Evolutionary conservation across 2,888 invertebrate species (phyloP), one percentile per base, ranked within the genome.

Genomic region (Heliothis peltigera): DNA sequence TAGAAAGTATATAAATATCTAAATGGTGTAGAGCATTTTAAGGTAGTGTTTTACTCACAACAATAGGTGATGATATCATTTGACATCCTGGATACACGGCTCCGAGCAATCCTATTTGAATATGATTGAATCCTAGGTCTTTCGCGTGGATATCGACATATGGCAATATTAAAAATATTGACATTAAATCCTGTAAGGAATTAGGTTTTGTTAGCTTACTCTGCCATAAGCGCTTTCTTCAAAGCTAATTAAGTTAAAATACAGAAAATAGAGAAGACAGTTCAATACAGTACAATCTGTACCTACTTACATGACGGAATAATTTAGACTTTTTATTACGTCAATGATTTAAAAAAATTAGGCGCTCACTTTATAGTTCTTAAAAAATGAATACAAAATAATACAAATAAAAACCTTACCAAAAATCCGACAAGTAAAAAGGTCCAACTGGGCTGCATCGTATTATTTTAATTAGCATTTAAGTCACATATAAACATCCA

Each of bases 181-280:
- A 83, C 95, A 39, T 39, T 39, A 39, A 39, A 39, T 39, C 39
- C 39, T 39, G 39, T 1, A 39, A 39, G 3, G n/a, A 39, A 35
- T 35, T 15, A 8, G 4, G 0, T 35, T 39, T 39, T 1, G n/a
- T 39, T 39, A 39, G 15, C 15, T n/a, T 39, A 35, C 3, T 15
- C 4, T 35, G 4, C 10, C 28, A 10, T 0, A 2, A 28, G 10
- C 10, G 10, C 28, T 28, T 28, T 10, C 0, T 28, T 10, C 28
- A 10, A 28, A 28, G 8, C 8, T 28, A 28, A 28, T 7, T 28
- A 25, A n/a, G n/a, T n/a, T n/a, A n/a, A n/a, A n/a, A n/a, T n/a
- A n/a, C n/a, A n/a, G n/a, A n/a, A n/a, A n/a, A n/a, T n/a, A n/a
- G n/a, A n/a, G n/a, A n/a, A n/a, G n/a, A n/a, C n/a, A n/a, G n/a